phyloP scores from a whole-genome alignment of 2,113 vertebrate species.

The Epinephelus cyanopodus region DNA sequence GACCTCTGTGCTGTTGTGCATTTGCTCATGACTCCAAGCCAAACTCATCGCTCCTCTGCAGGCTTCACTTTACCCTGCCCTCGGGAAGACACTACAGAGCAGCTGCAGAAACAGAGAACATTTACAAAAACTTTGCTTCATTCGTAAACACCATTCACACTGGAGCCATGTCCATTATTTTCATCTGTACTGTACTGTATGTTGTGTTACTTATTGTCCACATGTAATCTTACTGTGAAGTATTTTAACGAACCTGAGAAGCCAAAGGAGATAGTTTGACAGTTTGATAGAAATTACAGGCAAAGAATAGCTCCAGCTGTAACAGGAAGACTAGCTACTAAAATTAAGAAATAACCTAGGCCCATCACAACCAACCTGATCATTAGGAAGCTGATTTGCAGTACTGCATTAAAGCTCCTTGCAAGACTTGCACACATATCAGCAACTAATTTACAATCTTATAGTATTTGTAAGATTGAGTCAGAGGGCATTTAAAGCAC shows the following conservation, averaged over 20 bases:
- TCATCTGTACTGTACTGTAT: too few relatives aligned
- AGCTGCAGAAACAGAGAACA: too few relatives aligned
- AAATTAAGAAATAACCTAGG: background rate
- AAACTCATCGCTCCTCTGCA: slow-evolving; percentile 62
- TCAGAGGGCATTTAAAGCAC: background rate
- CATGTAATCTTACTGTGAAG: too few relatives aligned
- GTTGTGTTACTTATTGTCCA: too few relatives aligned
- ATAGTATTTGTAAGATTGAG: background rate
- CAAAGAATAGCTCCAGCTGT: background rate
- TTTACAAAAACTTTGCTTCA: too few relatives aligned
- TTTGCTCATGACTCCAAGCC: slow-evolving; percentile 60
- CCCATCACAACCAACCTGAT: background rate
- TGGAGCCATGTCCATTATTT: too few relatives aligned
- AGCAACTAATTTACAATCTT: background rate
- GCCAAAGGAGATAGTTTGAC: too few relatives aligned
- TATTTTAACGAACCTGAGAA: too few relatives aligned
- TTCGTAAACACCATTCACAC: too few relatives aligned
- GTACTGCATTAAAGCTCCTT: background rate
- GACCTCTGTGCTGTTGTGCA: slow-evolving; percentile 58
- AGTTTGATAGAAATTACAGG: background rate
- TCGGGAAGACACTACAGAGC: too few relatives aligned
- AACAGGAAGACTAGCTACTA: background rate
- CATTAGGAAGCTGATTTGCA: background rate
- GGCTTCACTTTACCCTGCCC: background rate
- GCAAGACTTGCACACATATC: background rate